Percentiles rank a stretch among this genome's conserved stretches.
These are phyloP conservation scores for Parnassius orleans DNA, from an alignment of 2,888 invertebrate species.

Conservation along the genomic window DNA sequence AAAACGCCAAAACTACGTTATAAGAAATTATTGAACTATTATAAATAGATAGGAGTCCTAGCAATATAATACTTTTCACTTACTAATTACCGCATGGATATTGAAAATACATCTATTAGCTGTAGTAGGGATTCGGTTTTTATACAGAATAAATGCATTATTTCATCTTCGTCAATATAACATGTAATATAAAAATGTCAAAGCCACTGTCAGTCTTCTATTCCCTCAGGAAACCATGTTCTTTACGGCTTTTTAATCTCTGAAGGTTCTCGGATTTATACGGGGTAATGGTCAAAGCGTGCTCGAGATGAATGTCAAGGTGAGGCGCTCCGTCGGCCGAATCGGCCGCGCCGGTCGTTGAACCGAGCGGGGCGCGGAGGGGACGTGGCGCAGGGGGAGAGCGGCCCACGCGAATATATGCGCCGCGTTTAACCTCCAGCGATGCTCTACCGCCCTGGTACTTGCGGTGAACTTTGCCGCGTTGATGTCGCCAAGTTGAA, in stretches of 20 bases:
- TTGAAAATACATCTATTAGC: no score
- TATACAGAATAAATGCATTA: no score
- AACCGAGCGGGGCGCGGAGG: constrained; percentile 50
- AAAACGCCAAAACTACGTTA: no score
- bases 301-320: constrained; percentile 80
- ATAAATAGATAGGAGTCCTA: no score
- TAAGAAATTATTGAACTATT: no score
- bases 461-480: constrained; percentile 42
- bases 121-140: no score
- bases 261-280: constrained; percentile 46
- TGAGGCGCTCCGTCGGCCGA: constrained; percentile 78
- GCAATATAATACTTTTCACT: no score
- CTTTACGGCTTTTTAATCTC: background rate
- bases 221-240: background rate
- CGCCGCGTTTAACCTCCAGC: constrained; percentile 66
- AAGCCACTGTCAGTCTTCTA: background rate
- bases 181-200: no score
- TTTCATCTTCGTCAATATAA: no score
- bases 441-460: constrained; percentile 67
- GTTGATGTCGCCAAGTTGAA: constrained; percentile 26
- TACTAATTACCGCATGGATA: no score
- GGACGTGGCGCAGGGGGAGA: constrained; percentile 50
- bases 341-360: constrained; percentile 74
- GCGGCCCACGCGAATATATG: constrained; percentile 77
- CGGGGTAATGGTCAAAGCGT: constrained; percentile 71